Evolutionary conservation across 2,888 invertebrate genomes (phyloP).

Genomic region (Dasypolia templi): DNA sequence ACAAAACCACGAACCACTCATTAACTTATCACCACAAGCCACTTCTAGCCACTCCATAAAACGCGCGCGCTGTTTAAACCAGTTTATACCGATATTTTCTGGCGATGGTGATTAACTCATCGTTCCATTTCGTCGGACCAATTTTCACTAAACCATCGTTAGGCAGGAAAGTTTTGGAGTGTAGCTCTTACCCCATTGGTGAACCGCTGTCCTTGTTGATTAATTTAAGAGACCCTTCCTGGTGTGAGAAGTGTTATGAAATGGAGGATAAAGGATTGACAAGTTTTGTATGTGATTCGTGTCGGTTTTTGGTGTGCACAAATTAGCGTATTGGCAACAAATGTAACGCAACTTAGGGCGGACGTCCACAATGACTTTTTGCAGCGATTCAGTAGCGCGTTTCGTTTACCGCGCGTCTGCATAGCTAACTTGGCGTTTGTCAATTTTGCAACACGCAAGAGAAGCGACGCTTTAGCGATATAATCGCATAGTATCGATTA

Average conservation of each 20-base stretch:
- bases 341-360: too few relatives aligned
- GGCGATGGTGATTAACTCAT: constrained; percentile 60
- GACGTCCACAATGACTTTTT: too few relatives aligned
- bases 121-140: constrained; percentile 67
- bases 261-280: constrained; percentile 4
- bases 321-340: not conserved
- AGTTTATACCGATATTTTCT: constrained; percentile 57
- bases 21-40: constrained; percentile 10
- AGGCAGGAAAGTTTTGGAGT: constrained; percentile 79
- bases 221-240: constrained; percentile 77
- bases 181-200: constrained; percentile 75
- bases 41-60: constrained; percentile 18
- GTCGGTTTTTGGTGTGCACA: not conserved
- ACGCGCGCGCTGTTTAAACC: constrained; percentile 4
- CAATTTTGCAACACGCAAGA: too few relatives aligned
- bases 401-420: too few relatives aligned
- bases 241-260: constrained; percentile 27
- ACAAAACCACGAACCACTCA: constrained; percentile 5
- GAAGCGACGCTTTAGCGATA: too few relatives aligned
- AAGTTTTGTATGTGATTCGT: not conserved
- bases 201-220: constrained; percentile 80
- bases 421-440: too few relatives aligned
- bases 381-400: too few relatives aligned
- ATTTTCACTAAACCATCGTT: constrained; percentile 86
- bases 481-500: too few relatives aligned